Percentiles rank a stretch among this genome's conserved stretches.
Conservation (phyloP, 1,140 invertebrate genomes). For the Drosophila bifasciata region DNA sequence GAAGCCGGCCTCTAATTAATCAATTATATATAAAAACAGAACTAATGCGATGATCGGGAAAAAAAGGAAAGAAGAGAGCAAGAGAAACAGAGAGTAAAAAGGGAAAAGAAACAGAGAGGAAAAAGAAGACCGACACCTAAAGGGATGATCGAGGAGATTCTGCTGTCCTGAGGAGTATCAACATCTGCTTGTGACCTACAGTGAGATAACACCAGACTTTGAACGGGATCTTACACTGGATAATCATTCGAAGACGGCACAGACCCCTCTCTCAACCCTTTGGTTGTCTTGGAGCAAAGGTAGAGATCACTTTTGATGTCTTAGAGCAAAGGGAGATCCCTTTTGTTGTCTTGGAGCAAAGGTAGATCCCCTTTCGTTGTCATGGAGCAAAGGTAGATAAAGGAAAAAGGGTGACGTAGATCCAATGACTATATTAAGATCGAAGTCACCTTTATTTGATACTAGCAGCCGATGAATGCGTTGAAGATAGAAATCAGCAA, state of each 20-base stretch:
- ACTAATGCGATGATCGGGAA: slow-evolving; percentile 57
- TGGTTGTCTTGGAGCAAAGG: not conserved
- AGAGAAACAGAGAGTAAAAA: slow-evolving; percentile 15
- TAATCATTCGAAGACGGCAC: not conserved
- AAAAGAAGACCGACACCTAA: slow-evolving; percentile 6
- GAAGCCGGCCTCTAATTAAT: slow-evolving; percentile 82
- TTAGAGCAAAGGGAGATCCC: too few species aligned
- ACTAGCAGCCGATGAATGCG: too few species aligned
- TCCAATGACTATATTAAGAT: too few species aligned
- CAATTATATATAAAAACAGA: slow-evolving; percentile 79
- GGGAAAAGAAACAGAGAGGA: slow-evolving; percentile 25
- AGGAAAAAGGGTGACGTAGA: too few species aligned
- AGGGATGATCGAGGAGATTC: slow-evolving; percentile 26
- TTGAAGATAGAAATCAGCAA: too few species aligned
- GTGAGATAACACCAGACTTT: not conserved
- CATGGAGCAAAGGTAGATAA: too few species aligned
- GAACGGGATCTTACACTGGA: not conserved
- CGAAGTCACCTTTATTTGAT: too few species aligned
- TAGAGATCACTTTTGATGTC: too few species aligned
- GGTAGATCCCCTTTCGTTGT: too few species aligned
- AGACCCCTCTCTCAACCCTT: slow-evolving; percentile 9
- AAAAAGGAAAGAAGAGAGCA: not conserved
- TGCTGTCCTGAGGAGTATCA: too few species aligned
- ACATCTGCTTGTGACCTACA: slow-evolving; percentile 20
- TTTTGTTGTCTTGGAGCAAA: too few species aligned